These are phyloP conservation scores for Megalopta genalis DNA, from an alignment of 1,140 invertebrate genomes.

Conservation along the genomic window DNA sequence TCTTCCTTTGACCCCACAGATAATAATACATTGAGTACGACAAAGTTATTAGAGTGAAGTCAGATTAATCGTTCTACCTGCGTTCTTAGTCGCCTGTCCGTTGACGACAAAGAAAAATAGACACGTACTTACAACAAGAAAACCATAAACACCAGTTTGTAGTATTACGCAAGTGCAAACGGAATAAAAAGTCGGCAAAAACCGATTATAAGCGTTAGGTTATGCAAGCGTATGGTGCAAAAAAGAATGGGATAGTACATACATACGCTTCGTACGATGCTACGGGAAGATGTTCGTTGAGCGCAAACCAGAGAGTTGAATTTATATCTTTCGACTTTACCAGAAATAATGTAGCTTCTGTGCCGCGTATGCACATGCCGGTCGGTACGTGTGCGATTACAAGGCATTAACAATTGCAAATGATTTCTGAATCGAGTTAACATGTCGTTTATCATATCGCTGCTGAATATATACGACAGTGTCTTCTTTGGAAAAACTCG, in stretches of 20 bases:
- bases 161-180: slow-evolving; percentile 1
- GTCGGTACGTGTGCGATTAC: neutral
- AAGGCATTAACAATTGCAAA: slow-evolving; percentile 8
- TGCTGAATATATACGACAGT: neutral
- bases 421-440: neutral
- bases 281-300: neutral
- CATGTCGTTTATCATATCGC: slow-evolving; percentile 5
- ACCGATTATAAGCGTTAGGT: neutral
- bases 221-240: neutral
- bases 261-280: neutral
- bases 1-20: no score
- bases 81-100: neutral
- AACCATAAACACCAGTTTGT: neutral
- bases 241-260: neutral
- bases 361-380: no score
- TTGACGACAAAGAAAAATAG: neutral
- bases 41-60: no score
- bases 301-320: neutral
- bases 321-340: neutral
- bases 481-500: neutral
- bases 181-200: neutral
- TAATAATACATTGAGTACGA: no score
- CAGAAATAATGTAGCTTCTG: neutral
- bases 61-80: no score
- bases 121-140: neutral